phyloP scores from a whole-genome alignment of 2,888 invertebrate species.

The Zelleria hepariella region DNA sequence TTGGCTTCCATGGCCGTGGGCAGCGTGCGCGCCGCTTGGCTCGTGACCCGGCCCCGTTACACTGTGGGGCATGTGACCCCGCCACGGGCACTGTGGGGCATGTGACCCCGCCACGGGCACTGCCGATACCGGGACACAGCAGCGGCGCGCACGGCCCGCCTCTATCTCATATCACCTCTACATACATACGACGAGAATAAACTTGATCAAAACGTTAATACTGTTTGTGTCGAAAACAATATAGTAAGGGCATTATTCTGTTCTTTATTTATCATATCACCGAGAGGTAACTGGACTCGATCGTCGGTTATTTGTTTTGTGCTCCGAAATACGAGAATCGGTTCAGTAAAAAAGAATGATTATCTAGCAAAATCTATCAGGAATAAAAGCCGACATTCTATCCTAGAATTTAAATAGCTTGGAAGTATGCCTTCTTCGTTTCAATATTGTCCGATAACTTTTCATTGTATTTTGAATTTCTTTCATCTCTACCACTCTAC shows the following conservation, averaged over 20 bases:
- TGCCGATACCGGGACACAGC: constrained; percentile 12
- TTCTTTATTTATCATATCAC: constrained; percentile 25
- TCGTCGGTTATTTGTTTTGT: constrained; percentile 63
- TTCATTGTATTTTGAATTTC: constrained; percentile 55
- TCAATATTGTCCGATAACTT: constrained; percentile 69
- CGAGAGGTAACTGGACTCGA: constrained; percentile 55
- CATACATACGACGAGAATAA: constrained; percentile 54
- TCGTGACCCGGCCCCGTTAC: constrained; percentile 18
- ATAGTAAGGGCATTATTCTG: constrained; percentile 46
- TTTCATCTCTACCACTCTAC: constrained; percentile 61
- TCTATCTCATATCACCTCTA: constrained; percentile 63
- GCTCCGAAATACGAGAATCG: constrained; percentile 60
- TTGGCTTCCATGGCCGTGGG: constrained; percentile 56
- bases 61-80: neutral
- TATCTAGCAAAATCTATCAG: constrained; percentile 71
- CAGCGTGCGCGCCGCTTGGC: constrained; percentile 23
- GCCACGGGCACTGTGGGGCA: neutral
- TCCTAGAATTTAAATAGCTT: constrained; percentile 65
- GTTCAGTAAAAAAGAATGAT: constrained; percentile 51
- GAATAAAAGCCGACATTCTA: constrained; percentile 69
- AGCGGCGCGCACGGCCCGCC: constrained; percentile 21
- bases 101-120: neutral
- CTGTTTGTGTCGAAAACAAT: constrained; percentile 62
- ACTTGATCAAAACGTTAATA: constrained; percentile 65
- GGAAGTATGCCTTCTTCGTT: constrained; percentile 68